Evolutionary conservation across 2,797 vertebrate genomes (phyloP), one percentile per base, ranked within the genome.

Genomic region (Anniella stebbinsi): DNA sequence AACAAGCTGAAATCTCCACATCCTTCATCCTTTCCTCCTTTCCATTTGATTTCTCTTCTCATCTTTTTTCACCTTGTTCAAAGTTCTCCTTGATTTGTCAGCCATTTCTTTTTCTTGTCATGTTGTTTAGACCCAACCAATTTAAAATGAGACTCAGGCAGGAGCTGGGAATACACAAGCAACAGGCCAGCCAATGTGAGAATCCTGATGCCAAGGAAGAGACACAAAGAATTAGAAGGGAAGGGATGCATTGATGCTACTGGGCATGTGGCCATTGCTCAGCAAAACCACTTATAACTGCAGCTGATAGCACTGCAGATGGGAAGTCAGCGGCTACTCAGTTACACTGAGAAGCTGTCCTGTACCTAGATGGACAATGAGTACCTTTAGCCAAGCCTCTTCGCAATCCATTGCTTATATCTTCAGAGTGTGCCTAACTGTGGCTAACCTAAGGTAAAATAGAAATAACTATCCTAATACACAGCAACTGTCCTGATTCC

Each of bases 61-160:
- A 67, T 12, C 51, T 86, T 76, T 38, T 76, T 38, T 48, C 30
- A 6, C 12, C 1, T 25, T 51, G 15, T 54, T 38, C 69, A 85
- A 73, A 54, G 69, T 54, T 51, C 36, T 86, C 23, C 15, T 15
- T 75, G 72, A 86, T 41, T 87, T 87, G n/a, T n/a, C 45, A 87
- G 23, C 67, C 67, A 41, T 36, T 60, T 25, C 60, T 63, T 88
- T 73, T 72, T 36, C 69, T 73, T 54, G 45, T 23, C 41, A 21
- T 73, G 69, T 80, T 45, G 66, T 63, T 60, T 51, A 48, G 23
- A 30, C 48, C 60, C 33, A 33, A 66, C 38, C 70, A 83, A 66
- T 18, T 66, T 76, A 76, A 89, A 85, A 36, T 41, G 17, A 78
- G 33, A 78, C 25, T 60, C 78, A 88, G 54, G 51, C 69, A 33